These are phyloP conservation scores for Hydraecia micacea DNA, from an alignment of 2,888 invertebrate genomes.

Conservation along the genomic window DNA sequence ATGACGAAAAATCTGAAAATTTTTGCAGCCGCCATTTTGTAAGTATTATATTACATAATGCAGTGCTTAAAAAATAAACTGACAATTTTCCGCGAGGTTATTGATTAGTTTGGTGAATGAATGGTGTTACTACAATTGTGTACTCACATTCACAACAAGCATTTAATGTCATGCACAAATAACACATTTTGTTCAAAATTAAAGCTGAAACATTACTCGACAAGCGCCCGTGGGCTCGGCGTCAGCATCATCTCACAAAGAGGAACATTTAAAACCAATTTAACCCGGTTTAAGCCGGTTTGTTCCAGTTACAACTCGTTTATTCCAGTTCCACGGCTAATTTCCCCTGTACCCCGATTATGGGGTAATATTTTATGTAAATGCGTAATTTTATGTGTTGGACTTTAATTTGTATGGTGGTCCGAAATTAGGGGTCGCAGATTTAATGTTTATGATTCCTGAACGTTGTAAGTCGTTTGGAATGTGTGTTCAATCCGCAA, in stretches of 20 bases:
- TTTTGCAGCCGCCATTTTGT: no score
- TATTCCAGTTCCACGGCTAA: conserved; percentile 50
- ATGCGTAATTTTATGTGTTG: conserved; percentile 44
- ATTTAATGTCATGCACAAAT: not conserved
- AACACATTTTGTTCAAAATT: conserved; percentile 4
- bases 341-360: conserved; percentile 43
- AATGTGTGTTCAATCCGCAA: not conserved
- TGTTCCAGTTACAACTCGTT: conserved; percentile 57
- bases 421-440: not conserved
- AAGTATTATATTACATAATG: no score
- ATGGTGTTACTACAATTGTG: not conserved
- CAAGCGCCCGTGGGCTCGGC: conserved; percentile 21
- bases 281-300: conserved; percentile 47
- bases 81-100: not conserved
- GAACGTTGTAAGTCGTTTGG: not conserved
- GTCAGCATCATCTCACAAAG: conserved; percentile 47
- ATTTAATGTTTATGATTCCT: conserved; percentile 13
- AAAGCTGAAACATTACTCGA: conserved; percentile 35
- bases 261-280: conserved; percentile 58
- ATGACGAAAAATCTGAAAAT: no score
- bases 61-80: no score
- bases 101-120: not conserved
- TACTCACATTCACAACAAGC: not conserved
- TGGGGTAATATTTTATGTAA: conserved; percentile 40
- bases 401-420: conserved; percentile 40